Evolutionary conservation across 2,113 vertebrate genomes (phyloP).

Genomic region (Burhinus oedicnemus): DNA sequence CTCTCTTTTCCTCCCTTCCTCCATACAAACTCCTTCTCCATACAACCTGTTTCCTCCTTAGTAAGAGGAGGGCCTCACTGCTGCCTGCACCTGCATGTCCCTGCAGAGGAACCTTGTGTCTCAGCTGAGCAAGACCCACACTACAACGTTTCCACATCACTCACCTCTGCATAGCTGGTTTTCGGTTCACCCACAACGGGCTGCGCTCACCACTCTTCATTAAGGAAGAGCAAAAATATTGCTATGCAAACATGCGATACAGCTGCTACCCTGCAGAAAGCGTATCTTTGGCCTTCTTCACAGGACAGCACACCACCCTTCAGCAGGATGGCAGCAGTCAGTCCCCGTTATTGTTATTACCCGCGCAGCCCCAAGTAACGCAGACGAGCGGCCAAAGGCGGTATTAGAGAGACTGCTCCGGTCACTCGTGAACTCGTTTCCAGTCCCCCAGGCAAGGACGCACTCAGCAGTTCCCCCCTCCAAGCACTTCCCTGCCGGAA

Average conservation of each 20-base stretch:
- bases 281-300: background rate
- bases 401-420: background rate
- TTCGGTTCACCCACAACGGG: rapidly evolving
- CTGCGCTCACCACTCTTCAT: rapidly evolving
- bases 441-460: rapidly evolving
- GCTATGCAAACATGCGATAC: rapidly evolving
- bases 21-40: background rate
- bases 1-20: background rate
- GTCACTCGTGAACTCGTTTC: rapidly evolving
- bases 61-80: background rate
- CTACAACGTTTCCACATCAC: rapidly evolving
- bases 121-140: rapidly evolving
- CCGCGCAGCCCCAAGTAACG: background rate
- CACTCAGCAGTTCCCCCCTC: background rate
- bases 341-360: background rate
- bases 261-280: background rate
- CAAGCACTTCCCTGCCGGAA: background rate
- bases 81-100: background rate
- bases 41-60: rapidly evolving
- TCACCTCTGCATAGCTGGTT: rapidly evolving
- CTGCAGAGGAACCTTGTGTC: rapidly evolving
- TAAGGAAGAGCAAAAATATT: rapidly evolving
- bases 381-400: background rate
- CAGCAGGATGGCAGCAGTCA: rapidly evolving
- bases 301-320: background rate